phyloP scores from a whole-genome alignment of 2,888 invertebrate species.

The Choristoneura rosaceana region DNA sequence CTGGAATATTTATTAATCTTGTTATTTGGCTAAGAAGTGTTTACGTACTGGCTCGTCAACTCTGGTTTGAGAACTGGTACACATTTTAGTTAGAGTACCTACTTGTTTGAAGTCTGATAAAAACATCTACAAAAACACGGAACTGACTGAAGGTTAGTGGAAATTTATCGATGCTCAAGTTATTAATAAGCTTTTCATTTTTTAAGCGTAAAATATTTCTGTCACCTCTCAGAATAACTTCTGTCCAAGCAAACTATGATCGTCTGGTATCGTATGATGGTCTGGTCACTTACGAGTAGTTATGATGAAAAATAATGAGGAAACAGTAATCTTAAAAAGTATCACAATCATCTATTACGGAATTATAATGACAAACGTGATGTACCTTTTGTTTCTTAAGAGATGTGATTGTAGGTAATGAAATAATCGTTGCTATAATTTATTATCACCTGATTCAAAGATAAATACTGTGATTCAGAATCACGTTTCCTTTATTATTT shows the following conservation, averaged over 20 bases:
- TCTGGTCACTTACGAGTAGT: neutral
- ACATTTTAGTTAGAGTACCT: no score
- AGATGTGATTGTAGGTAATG: constrained; percentile 23
- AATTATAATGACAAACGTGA: constrained; percentile 32
- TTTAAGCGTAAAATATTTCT: no score
- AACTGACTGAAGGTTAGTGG: no score
- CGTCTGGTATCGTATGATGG: neutral
- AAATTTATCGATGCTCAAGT: no score
- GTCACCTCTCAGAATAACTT: no score
- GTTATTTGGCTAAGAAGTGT: no score
- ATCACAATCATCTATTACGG: constrained; percentile 20
- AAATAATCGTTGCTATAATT: constrained; percentile 16
- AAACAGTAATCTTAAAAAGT: neutral
- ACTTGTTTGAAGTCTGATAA: no score
- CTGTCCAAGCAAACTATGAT: neutral
- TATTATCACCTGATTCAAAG: constrained; percentile 25
- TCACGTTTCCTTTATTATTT: constrained; percentile 49
- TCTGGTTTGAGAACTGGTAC: no score
- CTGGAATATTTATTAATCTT: no score
- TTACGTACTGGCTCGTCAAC: no score
- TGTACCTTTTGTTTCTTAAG: constrained; percentile 29
- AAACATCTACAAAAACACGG: no score
- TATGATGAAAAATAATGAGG: constrained; percentile 4
- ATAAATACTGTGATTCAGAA: constrained; percentile 33
- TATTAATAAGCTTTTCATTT: no score